Evolutionary conservation across 2,888 invertebrate species (phyloP).

Genomic region (Gastracanthus pulcherrimus): DNA sequence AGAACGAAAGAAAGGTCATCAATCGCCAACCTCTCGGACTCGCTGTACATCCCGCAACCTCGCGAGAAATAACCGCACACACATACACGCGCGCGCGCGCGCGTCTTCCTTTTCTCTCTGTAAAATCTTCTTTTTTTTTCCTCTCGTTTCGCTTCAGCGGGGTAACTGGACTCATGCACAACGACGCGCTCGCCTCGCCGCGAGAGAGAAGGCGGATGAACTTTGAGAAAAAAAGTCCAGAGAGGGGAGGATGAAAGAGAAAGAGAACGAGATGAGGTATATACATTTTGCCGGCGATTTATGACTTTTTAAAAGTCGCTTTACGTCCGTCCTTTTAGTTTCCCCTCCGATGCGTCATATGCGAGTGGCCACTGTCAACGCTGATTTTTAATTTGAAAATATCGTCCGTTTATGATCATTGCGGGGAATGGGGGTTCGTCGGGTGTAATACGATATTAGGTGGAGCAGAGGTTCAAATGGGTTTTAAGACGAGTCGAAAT

Average conservation of each 20-base stretch:
- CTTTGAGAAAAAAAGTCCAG: too few species aligned
- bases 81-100: not conserved
- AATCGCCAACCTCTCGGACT: not conserved
- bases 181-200: too few species aligned
- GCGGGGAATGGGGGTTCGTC: too few species aligned
- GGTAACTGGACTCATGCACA: constrained; percentile 26
- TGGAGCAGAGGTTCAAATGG: too few species aligned
- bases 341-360: too few species aligned
- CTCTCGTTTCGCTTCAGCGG: not conserved
- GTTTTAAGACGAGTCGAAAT: too few species aligned
- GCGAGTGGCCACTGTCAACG: not conserved
- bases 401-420: too few species aligned
- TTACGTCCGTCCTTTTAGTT: not conserved
- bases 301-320: not conserved
- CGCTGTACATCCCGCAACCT: not conserved
- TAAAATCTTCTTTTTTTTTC: not conserved
- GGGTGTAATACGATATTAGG: too few species aligned
- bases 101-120: not conserved
- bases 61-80: not conserved
- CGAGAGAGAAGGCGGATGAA: too few species aligned
- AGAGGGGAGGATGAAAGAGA: not conserved
- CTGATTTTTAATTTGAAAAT: constrained; percentile 26
- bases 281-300: not conserved
- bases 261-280: not conserved
- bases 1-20: not conserved